Evolutionary conservation across 2,797 vertebrate genomes (phyloP).

Genomic region (Carduelis carduelis): DNA sequence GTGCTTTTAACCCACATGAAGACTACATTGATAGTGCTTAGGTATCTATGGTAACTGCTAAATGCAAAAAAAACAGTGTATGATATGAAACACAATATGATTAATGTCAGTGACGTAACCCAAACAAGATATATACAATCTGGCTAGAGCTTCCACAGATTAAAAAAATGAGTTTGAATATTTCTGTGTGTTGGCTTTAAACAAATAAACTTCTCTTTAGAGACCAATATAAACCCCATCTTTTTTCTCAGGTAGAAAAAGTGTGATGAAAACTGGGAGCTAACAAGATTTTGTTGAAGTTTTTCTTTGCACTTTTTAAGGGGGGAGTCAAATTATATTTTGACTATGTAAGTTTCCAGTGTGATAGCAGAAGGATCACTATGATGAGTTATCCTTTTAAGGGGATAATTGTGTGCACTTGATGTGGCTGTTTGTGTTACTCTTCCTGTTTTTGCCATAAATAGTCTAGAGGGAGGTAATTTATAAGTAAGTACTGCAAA

Average conservation of each 20-base stretch:
- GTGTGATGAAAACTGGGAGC: background rate
- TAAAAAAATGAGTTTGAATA: background rate
- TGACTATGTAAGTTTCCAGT: background rate
- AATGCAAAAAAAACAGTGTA: background rate
- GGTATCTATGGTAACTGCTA: background rate
- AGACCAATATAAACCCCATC: background rate
- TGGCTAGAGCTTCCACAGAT: background rate
- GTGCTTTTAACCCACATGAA: background rate
- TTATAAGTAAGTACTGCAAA: background rate
- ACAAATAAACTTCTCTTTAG: background rate
- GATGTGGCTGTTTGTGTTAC: background rate
- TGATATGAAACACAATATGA: background rate
- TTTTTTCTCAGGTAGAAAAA: background rate
- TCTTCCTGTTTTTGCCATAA: background rate
- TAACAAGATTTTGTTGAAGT: background rate
- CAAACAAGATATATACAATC: background rate
- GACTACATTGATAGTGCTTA: background rate
- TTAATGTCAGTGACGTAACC: background rate
- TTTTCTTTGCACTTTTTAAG: background rate
- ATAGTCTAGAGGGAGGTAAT: background rate
- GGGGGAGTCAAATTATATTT: background rate
- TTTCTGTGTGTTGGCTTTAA: background rate
- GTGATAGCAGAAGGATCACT: background rate
- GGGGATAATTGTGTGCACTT: background rate
- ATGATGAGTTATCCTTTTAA: background rate